A percentile compares a stretch with the other conserved stretches of the same genome.
phyloP scores from a whole-genome alignment of 92 coral and sea anemone species.

The Porites rus region DNA sequence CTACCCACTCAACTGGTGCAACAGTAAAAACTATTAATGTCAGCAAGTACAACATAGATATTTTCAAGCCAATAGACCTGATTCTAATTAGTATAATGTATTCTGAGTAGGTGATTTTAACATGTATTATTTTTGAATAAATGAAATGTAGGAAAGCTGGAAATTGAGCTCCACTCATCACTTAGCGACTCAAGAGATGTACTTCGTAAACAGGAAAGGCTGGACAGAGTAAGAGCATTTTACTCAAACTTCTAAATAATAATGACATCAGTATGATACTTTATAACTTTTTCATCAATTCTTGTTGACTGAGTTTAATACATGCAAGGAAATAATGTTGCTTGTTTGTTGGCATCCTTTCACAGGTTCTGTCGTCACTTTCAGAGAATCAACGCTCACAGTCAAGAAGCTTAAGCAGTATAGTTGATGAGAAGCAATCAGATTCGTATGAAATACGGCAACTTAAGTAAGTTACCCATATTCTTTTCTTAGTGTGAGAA shows the following conservation, averaged over 20 bases:
- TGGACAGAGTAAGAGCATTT: constrained; percentile 72
- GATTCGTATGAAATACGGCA: constrained; percentile 61
- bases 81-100: no score
- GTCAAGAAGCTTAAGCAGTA: constrained; percentile 76
- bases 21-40: no score
- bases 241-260: no score
- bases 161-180: constrained; percentile 70
- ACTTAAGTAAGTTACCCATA: constrained; percentile 59
- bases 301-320: no score
- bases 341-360: neutral
- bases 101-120: no score
- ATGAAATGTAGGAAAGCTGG: constrained; percentile 64
- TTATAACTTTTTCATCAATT: no score
- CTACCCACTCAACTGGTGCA: no score
- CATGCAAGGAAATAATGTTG: neutral
- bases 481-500: neutral
- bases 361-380: constrained; percentile 64
- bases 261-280: no score
- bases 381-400: constrained; percentile 90
- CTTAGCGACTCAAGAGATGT: constrained; percentile 73
- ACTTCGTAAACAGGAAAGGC: constrained; percentile 74
- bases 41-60: no score
- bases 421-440: constrained; percentile 73
- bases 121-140: no score
- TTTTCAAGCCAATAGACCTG: no score